A percentile compares a stretch with the other conserved stretches of the same genome.
Conservation (phyloP, 2,113 vertebrate species). For the Phylloscopus trochiloides region DNA sequence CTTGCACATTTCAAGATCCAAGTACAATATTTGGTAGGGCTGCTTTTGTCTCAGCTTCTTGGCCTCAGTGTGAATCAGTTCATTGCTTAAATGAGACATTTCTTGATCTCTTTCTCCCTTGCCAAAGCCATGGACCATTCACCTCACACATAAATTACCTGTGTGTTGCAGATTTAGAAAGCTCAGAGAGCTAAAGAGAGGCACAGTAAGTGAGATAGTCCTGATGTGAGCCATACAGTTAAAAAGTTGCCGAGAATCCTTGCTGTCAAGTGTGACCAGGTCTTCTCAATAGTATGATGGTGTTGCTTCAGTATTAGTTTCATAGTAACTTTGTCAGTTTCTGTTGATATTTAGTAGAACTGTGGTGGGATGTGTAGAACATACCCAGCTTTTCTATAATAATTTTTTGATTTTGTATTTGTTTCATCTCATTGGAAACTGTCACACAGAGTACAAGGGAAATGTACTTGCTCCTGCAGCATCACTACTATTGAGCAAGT, state of each 20-base stretch:
- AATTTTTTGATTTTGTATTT: background rate
- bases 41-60: background rate
- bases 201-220: background rate
- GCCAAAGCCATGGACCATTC: background rate
- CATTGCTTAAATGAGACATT: accelerated
- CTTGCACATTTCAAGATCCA: background rate
- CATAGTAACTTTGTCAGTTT: background rate
- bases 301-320: background rate
- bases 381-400: background rate
- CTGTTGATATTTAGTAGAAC: background rate
- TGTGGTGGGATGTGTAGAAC: background rate
- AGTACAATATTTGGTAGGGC: background rate
- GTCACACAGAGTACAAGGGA: background rate
- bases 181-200: background rate
- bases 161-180: background rate
- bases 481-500: background rate
- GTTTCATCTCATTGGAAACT: background rate
- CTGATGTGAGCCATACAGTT: background rate
- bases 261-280: background rate
- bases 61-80: background rate
- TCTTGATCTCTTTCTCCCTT: background rate
- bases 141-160: background rate
- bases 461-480: background rate
- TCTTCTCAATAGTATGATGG: background rate
- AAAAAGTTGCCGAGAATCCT: background rate